Base-by-base conservation (phyloP, 2,113 vertebrate genomes). In the Aptenodytes forsteri region DNA sequence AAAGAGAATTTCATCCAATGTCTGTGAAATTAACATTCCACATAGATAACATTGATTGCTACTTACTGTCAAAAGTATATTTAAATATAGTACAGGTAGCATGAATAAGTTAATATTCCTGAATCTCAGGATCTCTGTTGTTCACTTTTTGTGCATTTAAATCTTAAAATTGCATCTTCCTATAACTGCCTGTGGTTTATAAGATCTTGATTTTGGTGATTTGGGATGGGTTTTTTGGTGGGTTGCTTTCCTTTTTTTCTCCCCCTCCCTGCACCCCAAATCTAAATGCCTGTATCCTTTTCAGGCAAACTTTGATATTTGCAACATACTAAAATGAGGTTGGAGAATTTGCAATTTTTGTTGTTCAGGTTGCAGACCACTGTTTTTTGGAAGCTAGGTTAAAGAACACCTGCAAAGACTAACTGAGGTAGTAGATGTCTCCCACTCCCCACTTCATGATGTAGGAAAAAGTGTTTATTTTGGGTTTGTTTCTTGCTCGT, bases 381-480 rank as follows among this genome's bases (percentile, higher is more conserved):
- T 70, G 2, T 67, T 75, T 86, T 88, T 75, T 55, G 59, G 30
- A 77, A 88, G 36, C 20, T 58, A 59, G 17, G n/a, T 73, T 89
- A 81, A 92, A 79, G 61, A 83, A 42, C 34, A 75, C 20, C 13
- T 91, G 76, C 54, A 79, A 91, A 94, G 80, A 47, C 61, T 54
- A 20, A 66, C 26, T 59, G 61, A 78, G 22, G 36, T 38, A 52
- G 44, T 50, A 78, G 42, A 13, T 46, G 26, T 82, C 34, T 86
- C 66, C 78, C 34, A 40, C 30, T 71, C 36, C n/a, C 46, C 32
- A 34, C 75, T 92, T 94, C 26, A 47, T 50, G 32, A 40, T 83
- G 59, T 46, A 77, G 36, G n/a, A 42, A 92, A 25, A 94, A 69
- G 34, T 83, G n/a, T 92, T 95, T 95, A 78, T 84, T 95, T 96